phyloP scores from a whole-genome alignment of 2,888 invertebrate species.

The Merodon equestris region DNA sequence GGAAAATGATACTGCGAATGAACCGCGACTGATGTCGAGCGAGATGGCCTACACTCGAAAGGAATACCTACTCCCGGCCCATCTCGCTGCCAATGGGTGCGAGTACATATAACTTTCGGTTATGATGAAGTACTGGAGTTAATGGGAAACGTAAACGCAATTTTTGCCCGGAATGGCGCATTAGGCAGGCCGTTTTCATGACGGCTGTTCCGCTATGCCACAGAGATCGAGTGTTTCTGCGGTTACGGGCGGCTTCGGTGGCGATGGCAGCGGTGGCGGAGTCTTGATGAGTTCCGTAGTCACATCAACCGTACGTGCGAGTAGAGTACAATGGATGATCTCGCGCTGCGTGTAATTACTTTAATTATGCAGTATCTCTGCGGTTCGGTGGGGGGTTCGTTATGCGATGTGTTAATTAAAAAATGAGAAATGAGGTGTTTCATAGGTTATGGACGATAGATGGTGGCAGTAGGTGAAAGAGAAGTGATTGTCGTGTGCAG shows the following conservation, averaged over 20 bases:
- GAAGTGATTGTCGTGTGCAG: no score
- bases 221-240: constrained; percentile 42
- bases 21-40: constrained; percentile 1
- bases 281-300: constrained; percentile 64
- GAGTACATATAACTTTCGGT: constrained; percentile 55
- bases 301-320: constrained; percentile 23
- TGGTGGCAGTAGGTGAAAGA: no score
- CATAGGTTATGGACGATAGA: constrained; percentile 58
- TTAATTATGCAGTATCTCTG: constrained; percentile 67
- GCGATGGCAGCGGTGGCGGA: constrained; percentile 5
- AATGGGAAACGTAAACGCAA: constrained; percentile 69
- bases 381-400: constrained; percentile 46
- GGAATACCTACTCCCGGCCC: not conserved
- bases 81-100: no score
- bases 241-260: constrained; percentile 15
- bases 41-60: no score
- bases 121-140: constrained; percentile 69
- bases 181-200: constrained; percentile 44
- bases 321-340: constrained; percentile 46
- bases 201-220: constrained; percentile 30
- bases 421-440: constrained; percentile 67
- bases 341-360: constrained; percentile 65
- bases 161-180: constrained; percentile 65
- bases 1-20: constrained; percentile 47
- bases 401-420: constrained; percentile 66